Evolutionary conservation across 2,113 vertebrate genomes (phyloP).

Genomic region (Sarotherodon lohbergeri): DNA sequence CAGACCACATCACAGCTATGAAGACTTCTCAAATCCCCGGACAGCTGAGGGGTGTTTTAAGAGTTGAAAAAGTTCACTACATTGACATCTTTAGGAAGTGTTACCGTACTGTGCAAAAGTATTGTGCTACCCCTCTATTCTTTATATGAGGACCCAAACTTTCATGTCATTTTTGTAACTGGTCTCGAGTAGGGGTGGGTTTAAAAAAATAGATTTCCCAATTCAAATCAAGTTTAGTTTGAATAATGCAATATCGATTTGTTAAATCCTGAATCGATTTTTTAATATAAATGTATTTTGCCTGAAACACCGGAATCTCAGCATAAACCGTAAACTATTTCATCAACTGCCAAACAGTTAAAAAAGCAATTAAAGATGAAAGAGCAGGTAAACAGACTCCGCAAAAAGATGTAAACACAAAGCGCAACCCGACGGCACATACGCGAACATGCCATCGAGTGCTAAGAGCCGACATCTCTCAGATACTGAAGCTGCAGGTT

Average conservation of each 20-base stretch:
- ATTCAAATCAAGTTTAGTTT: not conserved
- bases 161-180: not conserved
- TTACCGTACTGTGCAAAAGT: not conserved
- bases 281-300: not conserved
- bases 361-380: not conserved
- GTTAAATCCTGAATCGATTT: not conserved
- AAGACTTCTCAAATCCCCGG: not conserved
- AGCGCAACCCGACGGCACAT: rapidly evolving
- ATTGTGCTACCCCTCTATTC: not conserved
- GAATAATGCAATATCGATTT: not conserved
- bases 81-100: not conserved
- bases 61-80: not conserved
- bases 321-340: not conserved
- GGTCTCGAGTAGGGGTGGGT: not conserved
- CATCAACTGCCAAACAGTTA: not conserved
- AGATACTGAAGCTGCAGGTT: not conserved
- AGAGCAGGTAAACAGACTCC: not conserved
- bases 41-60: not conserved
- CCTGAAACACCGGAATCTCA: not conserved
- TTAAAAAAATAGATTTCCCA: not conserved
- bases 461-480: not conserved
- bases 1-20: slow-evolving; percentile 4
- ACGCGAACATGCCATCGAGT: rapidly evolving
- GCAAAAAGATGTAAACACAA: not conserved
- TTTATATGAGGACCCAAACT: not conserved